Base-by-base conservation (phyloP, 2,888 invertebrate genomes). In the Lasioglossum pauxillum region DNA sequence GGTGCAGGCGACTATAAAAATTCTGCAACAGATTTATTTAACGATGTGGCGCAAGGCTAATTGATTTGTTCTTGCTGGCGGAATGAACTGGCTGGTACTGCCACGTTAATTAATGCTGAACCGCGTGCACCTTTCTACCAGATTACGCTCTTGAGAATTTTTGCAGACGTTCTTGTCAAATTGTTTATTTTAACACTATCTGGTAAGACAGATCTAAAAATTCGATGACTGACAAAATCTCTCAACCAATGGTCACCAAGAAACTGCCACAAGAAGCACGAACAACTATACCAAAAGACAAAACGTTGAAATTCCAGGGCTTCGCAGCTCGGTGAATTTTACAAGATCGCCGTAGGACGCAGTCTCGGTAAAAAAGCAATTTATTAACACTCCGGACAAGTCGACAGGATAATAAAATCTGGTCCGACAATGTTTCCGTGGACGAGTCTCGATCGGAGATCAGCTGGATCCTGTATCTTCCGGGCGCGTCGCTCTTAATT, bases 401-500 rank as follows among this genome's bases (percentile, higher is more conserved):
- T 12, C 31, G 31, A 31, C 31, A 31, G 67, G 19, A 35, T 35
- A 35, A 35, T 19, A 10, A 69, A 35, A 69, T 69, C 67, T 19
- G 10, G 10, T 69, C 19, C 35, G 31, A 35, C 31, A 69, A 35
- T 38, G 67, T 69, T 19, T 35, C 35, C 35, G 35, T 23, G 67
- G 31, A 23, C 19, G 67, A 19, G 31, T 69, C 35, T 23, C 23
- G 19, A 35, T 35, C 67, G 67, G 19, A 67, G 67, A 67, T 69
- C 23, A n/a, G 60, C 35, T 49, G 44, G 53, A 64, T 35, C 2
- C 23, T 7, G 16, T 19, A 16, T 46, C 71, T 14, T 14, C 16
- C n/a, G 19, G 49, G 27, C 74, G 81, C 84, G 89, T 82, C 85
- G 84, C 85, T 87, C 85, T 89, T 89, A 89, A 89, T 89, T 87